A percentile compares a stretch with the other conserved stretches of the same genome.
Conservation (phyloP, 2,113 vertebrate genomes). For the Hiodon alosoides region DNA sequence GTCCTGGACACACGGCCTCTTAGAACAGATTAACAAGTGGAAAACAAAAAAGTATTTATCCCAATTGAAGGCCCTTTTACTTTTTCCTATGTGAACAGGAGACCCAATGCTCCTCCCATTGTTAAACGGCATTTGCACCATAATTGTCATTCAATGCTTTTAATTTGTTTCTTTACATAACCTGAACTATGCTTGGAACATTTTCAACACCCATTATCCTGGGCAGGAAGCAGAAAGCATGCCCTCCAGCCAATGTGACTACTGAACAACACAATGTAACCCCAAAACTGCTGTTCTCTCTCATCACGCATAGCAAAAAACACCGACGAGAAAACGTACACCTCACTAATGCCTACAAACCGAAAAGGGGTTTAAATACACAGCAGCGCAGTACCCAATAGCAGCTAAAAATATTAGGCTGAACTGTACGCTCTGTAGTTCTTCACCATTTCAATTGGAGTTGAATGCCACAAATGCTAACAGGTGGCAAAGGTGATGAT, state of each 20-base stretch:
- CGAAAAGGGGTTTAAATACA: too few relatives aligned
- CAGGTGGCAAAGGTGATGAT: too few relatives aligned
- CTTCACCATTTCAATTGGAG: too few relatives aligned
- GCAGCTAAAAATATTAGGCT: too few relatives aligned
- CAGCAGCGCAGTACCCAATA: too few relatives aligned
- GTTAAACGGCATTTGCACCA: not conserved
- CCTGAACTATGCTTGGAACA: conserved; percentile 44
- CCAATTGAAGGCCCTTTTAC: not conserved
- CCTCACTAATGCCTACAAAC: too few relatives aligned
- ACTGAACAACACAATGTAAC: not conserved
- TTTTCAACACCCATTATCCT: not conserved
- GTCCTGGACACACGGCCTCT: too few relatives aligned
- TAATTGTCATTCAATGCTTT: not conserved
- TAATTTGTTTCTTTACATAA: conserved; percentile 30
- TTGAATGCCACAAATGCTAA: too few relatives aligned
- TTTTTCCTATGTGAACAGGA: not conserved
- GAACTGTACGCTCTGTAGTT: too few relatives aligned
- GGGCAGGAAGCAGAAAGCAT: conserved; percentile 39
- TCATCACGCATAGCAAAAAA: not conserved
- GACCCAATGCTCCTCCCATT: not conserved
- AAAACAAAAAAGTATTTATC: not conserved
- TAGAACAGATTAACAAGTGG: too few relatives aligned
- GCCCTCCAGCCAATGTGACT: conserved; percentile 40
- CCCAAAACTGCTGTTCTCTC: not conserved
- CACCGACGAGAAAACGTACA: too few relatives aligned